These are phyloP conservation scores for Tipula helvola DNA, from an alignment of 2,888 invertebrate species.

Conservation along the genomic window DNA sequence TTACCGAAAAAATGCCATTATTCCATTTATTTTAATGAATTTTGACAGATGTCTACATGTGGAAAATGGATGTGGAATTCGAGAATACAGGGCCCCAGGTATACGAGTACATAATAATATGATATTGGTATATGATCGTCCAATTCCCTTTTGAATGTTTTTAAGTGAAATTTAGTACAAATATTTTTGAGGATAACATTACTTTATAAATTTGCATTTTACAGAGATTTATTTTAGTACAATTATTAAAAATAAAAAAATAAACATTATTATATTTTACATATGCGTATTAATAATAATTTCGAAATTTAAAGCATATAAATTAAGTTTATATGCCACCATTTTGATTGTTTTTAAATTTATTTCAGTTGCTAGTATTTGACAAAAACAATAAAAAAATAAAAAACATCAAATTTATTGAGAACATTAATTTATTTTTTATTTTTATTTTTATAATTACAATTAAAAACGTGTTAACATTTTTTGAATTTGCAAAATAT, in stretches of 20 bases:
- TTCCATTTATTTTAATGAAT: no score
- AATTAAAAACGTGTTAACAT: neutral
- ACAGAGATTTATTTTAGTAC: neutral
- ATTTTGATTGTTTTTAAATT: neutral
- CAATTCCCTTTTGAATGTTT: neutral
- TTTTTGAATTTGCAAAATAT: neutral
- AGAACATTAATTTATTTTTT: neutral
- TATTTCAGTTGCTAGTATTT: neutral
- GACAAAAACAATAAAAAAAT: neutral
- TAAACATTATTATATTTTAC: neutral
- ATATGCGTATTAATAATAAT: neutral
- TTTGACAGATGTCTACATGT: no score
- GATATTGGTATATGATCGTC: neutral
- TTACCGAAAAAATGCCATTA: no score
- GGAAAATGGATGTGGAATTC: no score
- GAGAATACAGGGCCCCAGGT: no score
- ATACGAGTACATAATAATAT: neutral
- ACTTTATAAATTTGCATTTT: neutral
- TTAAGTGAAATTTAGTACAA: neutral
- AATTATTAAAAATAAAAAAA: neutral
- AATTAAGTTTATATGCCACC: neutral
- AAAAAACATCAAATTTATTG: neutral
- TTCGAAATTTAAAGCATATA: neutral
- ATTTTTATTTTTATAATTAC: neutral
- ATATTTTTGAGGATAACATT: neutral